phyloP scores from a whole-genome alignment of 2,113 vertebrate genomes.

The Myiopsitta monachus region DNA sequence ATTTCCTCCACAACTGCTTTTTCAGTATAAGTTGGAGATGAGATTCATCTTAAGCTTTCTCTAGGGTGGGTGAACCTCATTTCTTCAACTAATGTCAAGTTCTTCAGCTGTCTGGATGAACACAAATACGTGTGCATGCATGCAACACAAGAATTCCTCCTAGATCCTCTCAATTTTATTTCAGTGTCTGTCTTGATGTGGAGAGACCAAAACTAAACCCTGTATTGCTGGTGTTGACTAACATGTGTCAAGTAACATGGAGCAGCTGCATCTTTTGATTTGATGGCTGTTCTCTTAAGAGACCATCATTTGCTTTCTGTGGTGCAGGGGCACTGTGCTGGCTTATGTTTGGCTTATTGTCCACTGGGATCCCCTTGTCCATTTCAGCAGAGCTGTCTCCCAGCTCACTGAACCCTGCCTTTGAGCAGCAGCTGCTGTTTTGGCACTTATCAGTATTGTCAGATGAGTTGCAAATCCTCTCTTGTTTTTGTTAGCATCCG shows the following conservation, averaged over 20 bases:
- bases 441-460: background rate
- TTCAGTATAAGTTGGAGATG: background rate
- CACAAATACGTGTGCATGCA: accelerated
- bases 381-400: background rate
- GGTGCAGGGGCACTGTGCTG: background rate
- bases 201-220: background rate
- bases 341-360: background rate
- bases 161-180: background rate
- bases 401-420: background rate
- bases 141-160: background rate
- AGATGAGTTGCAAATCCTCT: background rate
- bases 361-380: background rate
- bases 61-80: background rate
- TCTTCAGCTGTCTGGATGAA: background rate
- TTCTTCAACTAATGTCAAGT: background rate
- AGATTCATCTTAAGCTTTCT: background rate
- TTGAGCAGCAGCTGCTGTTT: background rate
- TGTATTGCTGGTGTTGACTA: background rate
- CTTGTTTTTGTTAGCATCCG: too few relatives aligned
- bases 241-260: background rate
- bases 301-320: background rate
- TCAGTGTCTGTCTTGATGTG: background rate
- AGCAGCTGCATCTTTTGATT: background rate
- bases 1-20: background rate
- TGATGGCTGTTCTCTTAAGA: background rate